Evolutionary conservation across 2,113 vertebrate species (phyloP).

Genomic region (Cisticola juncidis): DNA sequence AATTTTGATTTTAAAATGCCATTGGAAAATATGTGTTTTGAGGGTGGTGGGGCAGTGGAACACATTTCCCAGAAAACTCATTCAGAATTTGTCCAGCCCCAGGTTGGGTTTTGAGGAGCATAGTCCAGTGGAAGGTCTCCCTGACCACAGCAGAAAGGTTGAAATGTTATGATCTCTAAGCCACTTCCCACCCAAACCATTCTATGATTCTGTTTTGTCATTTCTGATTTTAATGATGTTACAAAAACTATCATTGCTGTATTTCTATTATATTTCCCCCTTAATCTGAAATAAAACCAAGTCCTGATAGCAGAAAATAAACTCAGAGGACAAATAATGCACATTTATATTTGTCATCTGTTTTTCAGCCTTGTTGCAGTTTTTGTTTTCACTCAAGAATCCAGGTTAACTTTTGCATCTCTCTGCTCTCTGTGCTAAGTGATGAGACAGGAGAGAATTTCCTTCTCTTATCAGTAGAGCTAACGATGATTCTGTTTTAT

Average conservation of each 20-base stretch:
- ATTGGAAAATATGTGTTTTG: background rate
- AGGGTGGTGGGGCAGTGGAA: background rate
- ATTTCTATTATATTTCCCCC: background rate
- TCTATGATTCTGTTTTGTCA: background rate
- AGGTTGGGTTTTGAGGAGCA: background rate
- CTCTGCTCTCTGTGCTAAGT: background rate
- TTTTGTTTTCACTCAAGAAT: background rate
- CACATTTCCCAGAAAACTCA: fast-evolving
- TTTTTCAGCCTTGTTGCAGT: background rate
- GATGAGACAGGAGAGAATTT: background rate
- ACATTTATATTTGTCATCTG: background rate
- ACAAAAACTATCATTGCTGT: background rate
- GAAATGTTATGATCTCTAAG: fast-evolving
- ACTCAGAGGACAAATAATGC: background rate
- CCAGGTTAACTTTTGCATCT: background rate
- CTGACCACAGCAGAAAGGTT: background rate
- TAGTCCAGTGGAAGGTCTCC: background rate
- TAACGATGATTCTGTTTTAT: background rate
- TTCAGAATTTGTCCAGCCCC: background rate
- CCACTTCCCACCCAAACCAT: background rate
- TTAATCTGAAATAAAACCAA: background rate
- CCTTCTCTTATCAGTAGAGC: background rate
- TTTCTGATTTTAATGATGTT: background rate
- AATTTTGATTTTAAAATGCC: background rate
- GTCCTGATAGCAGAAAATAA: background rate